Percentiles rank a stretch among this genome's conserved stretches.
Evolutionary conservation across 2,797 vertebrate species (phyloP).

Genomic region (Phataginus tricuspis): DNA sequence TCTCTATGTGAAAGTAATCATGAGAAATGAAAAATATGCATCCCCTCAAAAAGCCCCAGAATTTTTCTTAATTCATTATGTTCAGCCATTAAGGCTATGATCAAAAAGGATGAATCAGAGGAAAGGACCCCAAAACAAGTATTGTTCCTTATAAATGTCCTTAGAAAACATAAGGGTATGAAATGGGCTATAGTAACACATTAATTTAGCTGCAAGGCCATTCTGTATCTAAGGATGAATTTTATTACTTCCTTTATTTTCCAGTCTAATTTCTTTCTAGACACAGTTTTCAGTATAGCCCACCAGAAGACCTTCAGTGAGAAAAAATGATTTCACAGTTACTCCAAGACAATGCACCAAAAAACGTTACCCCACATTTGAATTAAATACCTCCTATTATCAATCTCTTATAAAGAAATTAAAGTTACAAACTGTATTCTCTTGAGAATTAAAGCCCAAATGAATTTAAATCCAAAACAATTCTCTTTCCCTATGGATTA

Average conservation of each 20-base stretch:
- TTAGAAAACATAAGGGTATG: not conserved
- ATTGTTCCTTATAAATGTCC: not conserved
- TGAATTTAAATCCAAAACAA: not conserved
- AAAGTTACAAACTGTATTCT: not conserved
- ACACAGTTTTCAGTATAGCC: not conserved
- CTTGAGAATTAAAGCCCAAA: not conserved
- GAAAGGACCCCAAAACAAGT: not conserved
- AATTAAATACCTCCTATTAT: not conserved
- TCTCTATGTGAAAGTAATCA: not conserved
- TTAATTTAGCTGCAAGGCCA: not conserved
- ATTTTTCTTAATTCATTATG: not conserved
- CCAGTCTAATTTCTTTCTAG: not conserved
- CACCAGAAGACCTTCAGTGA: not conserved
- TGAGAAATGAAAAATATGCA: not conserved
- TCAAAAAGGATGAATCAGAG: not conserved
- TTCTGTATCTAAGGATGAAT: not conserved
- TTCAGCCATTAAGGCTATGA: not conserved
- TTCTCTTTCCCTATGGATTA: no score
- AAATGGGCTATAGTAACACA: not conserved
- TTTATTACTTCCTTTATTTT: not conserved
- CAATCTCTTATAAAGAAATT: not conserved
- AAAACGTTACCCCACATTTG: not conserved
- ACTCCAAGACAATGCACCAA: not conserved
- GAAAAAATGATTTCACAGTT: not conserved
- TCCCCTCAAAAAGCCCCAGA: not conserved